Evolutionary conservation across 1,140 invertebrate species (phyloP).

Genomic region (Bombyx mandarina): DNA sequence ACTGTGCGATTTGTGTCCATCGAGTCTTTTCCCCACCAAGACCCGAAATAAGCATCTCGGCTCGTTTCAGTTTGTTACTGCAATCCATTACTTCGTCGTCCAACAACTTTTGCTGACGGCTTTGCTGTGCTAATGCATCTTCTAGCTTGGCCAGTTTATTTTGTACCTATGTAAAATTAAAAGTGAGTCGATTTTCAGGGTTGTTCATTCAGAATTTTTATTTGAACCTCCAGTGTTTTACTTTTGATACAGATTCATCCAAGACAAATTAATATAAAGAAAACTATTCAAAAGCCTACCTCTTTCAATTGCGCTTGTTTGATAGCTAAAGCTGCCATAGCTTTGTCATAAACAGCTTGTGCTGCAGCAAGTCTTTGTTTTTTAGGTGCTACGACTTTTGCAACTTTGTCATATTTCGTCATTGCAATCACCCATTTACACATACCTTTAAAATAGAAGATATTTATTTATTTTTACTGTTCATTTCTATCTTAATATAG

Average conservation of each 20-base stretch:
- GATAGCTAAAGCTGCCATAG: conserved; percentile 77
- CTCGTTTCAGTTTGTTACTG: conserved; percentile 90
- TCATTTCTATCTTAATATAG: too few species aligned
- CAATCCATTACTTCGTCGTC: conserved; percentile 87
- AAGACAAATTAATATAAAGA: too few species aligned
- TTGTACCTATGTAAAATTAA: conserved; percentile 48
- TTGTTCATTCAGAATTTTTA: too few species aligned
- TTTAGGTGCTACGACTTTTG: conserved; percentile 89
- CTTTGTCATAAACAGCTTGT: conserved; percentile 79
- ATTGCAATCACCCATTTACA: conserved; percentile 95
- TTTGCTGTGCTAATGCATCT: conserved; percentile 77
- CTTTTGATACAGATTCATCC: too few species aligned
- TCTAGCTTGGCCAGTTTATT: conserved; percentile 71
- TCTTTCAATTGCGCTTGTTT: conserved; percentile 84
- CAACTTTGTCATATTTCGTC: conserved; percentile 94
- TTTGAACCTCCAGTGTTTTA: too few species aligned
- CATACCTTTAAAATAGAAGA: conserved; percentile 67
- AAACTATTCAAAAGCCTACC: conserved; percentile 26
- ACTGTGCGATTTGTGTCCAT: conserved; percentile 86
- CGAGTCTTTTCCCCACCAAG: conserved; percentile 86
- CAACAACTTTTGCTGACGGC: conserved; percentile 77
- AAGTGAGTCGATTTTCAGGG: too few species aligned
- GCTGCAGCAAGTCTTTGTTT: conserved; percentile 84
- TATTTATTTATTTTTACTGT: too few species aligned
- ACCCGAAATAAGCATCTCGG: conserved; percentile 92